Base-by-base conservation (phyloP, 2,888 invertebrate genomes). In the Fragum whitleyi region DNA sequence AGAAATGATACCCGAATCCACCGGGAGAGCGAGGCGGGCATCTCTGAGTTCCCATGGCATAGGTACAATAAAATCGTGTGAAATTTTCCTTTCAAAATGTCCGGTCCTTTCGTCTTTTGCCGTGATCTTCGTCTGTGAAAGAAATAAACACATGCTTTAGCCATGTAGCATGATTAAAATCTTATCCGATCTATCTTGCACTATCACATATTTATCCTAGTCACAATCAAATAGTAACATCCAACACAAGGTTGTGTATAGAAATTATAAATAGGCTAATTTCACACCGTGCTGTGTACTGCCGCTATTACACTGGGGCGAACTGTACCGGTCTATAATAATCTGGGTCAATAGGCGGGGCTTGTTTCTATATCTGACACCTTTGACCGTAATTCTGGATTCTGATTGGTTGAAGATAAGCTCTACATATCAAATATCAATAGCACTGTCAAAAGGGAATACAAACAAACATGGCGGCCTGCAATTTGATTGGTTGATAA, bases 291-390 rank as follows among this genome's bases (percentile, higher is more conserved):
- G 69, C 68, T 62, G 73, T 77, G 75, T 76, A 77, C 74, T 72
- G 76, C 47, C 74, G 77, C 68, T 65, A 65, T 26, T 42, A 65
- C 65, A 65, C 65, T 65, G 42, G 42, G 42, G 29, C 65, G 65
- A 74, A 65, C 36, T 65, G 23, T 55, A 57, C 75, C 47, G 57
- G 68, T 42, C 75, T 65, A 39, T 42, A 19, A 67, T 42, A 67
- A 86, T 77, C 72, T 85, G 70, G 90, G 90, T 89, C 90, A 90
- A 75, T 55, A 57, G 90, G 90, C 81, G 90, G 86, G 79, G 85
- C 86, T 65, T 81, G 74, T 77, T 70, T 65, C 57, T 57, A 75
- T 81, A 79, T 73, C 86, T 85, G 75, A 87, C 85, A 87, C 83
- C 86, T 83, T 79, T 80, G 79, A 77, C 79, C 81, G 74, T 29